These are phyloP conservation scores for Zophobas morio DNA, from an alignment of 1,140 invertebrate species.

Conservation along the genomic window DNA sequence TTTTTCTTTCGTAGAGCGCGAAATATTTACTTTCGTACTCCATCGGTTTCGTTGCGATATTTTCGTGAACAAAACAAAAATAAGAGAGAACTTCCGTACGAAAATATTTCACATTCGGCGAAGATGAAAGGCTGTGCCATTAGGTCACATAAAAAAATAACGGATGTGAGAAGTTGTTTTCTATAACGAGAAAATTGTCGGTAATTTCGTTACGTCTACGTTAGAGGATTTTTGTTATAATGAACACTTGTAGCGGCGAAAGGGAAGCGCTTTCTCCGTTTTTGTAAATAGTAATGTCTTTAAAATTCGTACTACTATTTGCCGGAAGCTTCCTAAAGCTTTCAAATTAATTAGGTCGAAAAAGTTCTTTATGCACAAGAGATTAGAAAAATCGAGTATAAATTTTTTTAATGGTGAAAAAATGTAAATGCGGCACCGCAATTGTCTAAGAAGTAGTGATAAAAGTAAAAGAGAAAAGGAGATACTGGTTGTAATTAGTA, in stretches of 20 bases:
- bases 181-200: slow-evolving; percentile 23
- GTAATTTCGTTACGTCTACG: slow-evolving; percentile 24
- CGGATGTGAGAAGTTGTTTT: slow-evolving; percentile 18
- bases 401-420: slow-evolving; percentile 47
- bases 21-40: background rate
- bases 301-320: slow-evolving; percentile 20
- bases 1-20: background rate
- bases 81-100: slow-evolving; percentile 1
- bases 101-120: slow-evolving; percentile 28
- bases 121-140: slow-evolving; percentile 26
- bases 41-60: background rate
- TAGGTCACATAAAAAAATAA: slow-evolving; percentile 32
- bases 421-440: slow-evolving; percentile 47
- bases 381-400: slow-evolving; percentile 46
- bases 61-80: background rate
- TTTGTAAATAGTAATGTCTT: slow-evolving; percentile 2
- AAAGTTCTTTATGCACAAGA: slow-evolving; percentile 28
- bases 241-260: slow-evolving; percentile 1
- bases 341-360: slow-evolving; percentile 45
- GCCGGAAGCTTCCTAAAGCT: slow-evolving; percentile 3
- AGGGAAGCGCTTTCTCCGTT: slow-evolving; percentile 6
- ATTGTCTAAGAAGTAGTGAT: slow-evolving; percentile 46
- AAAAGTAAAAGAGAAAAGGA: slow-evolving; percentile 48
- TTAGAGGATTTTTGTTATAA: background rate
- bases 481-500: slow-evolving; percentile 49